Base-by-base conservation (phyloP, 2,797 vertebrate species). In the Paedocypris micromegethes region DNA sequence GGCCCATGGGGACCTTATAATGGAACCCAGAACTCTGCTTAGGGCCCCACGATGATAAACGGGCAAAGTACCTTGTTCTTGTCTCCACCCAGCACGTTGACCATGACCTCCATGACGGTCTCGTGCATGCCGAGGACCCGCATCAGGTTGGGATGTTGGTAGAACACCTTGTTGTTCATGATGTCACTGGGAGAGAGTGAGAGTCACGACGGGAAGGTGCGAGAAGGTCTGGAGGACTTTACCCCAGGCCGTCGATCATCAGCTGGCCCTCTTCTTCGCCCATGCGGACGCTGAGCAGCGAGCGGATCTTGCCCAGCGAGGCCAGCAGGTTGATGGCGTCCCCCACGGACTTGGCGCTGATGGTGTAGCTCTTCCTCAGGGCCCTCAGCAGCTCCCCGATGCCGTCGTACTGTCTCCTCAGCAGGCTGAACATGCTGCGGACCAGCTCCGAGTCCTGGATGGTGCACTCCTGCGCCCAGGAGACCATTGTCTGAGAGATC, bases 111-210 rank as follows among this genome's bases (percentile, higher is more conserved):
- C 97, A 99, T 98, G 76, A 99, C 97, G 0, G 97, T 99, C 86
- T 98, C 97, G 0, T 98, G 97, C 97, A 99, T 99, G 58, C 97
- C 96, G 55, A 99, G 86, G 68, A 97, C 95, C 73, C 97, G 88
- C 97, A 99, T 99, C 79, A 98, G 86, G 80, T 98, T 99, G 74
- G 97, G 97, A 80, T 99, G 97, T 73, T 99, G 96, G 85, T 99
- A 99, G 87, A 98, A 99, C 58, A 99, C 94, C 70, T 98, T 98
- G 86, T 99, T 99, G 89, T 98, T 98, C 95, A 98, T 99, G 78
- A 98, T 99, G 83, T 98, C 94, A 6, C 97, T 99, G 79, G 23
- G 9, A 42, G 9, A 59, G 7, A 58, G 56, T 7, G 6, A 37
- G 23, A 38, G 40, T 58, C 2, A 70, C 23, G 23, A 23, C 23